Percentiles rank a stretch among this genome's conserved stretches.
phyloP scores from a whole-genome alignment of 2,797 vertebrate species.

The Discoglossus pictus region DNA sequence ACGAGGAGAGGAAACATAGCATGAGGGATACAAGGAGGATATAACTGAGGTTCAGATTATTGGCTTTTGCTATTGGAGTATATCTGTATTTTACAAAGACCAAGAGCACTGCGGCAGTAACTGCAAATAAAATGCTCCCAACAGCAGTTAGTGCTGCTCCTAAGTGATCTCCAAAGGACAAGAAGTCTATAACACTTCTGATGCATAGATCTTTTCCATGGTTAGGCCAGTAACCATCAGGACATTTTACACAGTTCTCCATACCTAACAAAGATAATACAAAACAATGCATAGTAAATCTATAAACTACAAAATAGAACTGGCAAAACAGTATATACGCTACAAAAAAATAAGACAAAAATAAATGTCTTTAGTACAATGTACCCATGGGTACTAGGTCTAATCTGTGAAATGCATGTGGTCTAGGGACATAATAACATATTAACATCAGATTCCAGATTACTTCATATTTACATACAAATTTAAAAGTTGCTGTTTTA shows the following conservation, averaged over 20 bases:
- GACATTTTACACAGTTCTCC: constrained; percentile 7
- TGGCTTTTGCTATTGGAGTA: constrained; percentile 20
- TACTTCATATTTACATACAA: too few species aligned
- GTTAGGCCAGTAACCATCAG: constrained; percentile 15
- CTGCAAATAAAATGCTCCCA: constrained; percentile 5
- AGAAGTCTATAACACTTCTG: constrained; percentile 12
- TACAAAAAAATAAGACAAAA: too few species aligned
- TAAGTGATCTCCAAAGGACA: constrained; percentile 11
- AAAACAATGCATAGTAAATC: background rate
- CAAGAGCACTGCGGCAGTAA: background rate
- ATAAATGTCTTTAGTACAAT: too few species aligned
- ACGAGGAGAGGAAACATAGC: constrained; percentile 21
- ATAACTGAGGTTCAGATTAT: constrained; percentile 33
- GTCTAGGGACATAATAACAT: too few species aligned
- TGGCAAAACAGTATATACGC: too few species aligned
- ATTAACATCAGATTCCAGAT: too few species aligned
- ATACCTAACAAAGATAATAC: background rate
- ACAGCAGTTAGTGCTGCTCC: background rate
- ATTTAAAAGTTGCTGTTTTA: too few species aligned
- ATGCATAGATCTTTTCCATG: background rate
- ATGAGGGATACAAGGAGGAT: constrained; percentile 17
- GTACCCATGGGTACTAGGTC: too few species aligned
- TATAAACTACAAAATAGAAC: too few species aligned
- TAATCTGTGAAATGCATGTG: too few species aligned
- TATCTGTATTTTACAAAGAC: constrained; percentile 24